Conservation (phyloP, 2,113 vertebrate genomes). For the Heliornis fulica region DNA sequence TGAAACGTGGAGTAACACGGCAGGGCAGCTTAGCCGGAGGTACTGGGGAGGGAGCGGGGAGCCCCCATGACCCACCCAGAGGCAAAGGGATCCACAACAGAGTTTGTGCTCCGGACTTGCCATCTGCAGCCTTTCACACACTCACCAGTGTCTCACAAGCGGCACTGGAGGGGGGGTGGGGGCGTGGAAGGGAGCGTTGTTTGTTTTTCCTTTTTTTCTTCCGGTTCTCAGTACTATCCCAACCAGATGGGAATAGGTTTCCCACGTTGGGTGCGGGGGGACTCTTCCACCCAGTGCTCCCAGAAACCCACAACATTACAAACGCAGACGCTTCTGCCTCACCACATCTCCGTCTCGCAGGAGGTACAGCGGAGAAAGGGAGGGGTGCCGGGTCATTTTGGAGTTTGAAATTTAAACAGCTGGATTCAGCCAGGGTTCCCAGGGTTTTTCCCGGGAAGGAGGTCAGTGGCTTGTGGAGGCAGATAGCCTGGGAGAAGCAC, state of each 20-base stretch:
- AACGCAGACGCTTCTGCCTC: not conserved
- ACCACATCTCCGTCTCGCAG: not conserved
- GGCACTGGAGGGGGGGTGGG: not conserved
- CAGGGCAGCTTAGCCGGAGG: not conserved
- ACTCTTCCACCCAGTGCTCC: not conserved
- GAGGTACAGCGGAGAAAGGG: not conserved
- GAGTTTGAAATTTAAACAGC: slow-evolving; percentile 24
- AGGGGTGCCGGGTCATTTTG: not conserved
- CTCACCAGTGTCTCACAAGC: not conserved
- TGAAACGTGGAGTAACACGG: not conserved
- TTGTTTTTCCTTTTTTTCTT: slow-evolving; percentile 25
- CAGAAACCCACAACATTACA: not conserved
- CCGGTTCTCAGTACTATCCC: slow-evolving; percentile 5
- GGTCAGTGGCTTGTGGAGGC: not conserved
- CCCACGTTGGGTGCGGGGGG: not conserved
- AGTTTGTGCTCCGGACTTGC: not conserved
- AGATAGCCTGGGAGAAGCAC: not conserved
- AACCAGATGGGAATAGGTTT: slow-evolving; percentile 37
- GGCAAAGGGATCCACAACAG: not conserved
- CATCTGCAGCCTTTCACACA: slow-evolving; percentile 53
- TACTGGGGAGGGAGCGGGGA: not conserved
- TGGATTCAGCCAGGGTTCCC: slow-evolving; percentile 31
- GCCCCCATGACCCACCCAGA: not conserved
- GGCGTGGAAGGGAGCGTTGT: accelerated
- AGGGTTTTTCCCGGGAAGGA: slow-evolving; percentile 46